phyloP scores from a whole-genome alignment of 2,888 invertebrate species.

The Diarsia dahlii region DNA sequence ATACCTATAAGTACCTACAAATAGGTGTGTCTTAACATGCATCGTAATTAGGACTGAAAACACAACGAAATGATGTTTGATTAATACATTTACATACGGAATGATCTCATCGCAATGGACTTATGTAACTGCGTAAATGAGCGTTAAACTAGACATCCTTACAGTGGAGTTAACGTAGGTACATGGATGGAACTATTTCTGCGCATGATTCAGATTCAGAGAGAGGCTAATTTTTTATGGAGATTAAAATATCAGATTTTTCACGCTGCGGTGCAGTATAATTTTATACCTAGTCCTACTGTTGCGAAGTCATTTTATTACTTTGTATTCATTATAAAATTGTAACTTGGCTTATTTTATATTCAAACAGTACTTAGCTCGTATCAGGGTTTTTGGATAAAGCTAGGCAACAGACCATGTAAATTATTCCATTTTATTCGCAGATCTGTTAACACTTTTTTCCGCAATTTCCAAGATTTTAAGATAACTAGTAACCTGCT shows the following conservation, averaged over 20 bases:
- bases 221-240: slow-evolving; percentile 48
- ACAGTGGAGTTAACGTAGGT: slow-evolving; percentile 55
- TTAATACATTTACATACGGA: slow-evolving; percentile 68
- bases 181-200: slow-evolving; percentile 50
- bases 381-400: slow-evolving; percentile 16
- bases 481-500: slow-evolving; percentile 10
- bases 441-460: slow-evolving; percentile 32
- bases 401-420: slow-evolving; percentile 37
- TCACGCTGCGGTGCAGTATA: slow-evolving; percentile 36
- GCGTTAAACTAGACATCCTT: slow-evolving; percentile 80
- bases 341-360: slow-evolving; percentile 5
- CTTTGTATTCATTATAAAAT: not conserved
- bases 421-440: slow-evolving; percentile 30
- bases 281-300: slow-evolving; percentile 9
- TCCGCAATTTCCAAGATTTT: not conserved
- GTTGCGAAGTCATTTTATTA: slow-evolving; percentile 1
- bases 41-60: slow-evolving; percentile 47
- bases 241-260: slow-evolving; percentile 60
- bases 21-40: slow-evolving; percentile 34
- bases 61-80: slow-evolving; percentile 66
- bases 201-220: slow-evolving; percentile 61
- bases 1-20: not conserved
- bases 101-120: slow-evolving; percentile 77
- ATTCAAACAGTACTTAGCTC: not conserved
- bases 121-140: slow-evolving; percentile 79